Conservation (phyloP, 2,888 invertebrate species). For the Synanthedon myopaeformis region DNA sequence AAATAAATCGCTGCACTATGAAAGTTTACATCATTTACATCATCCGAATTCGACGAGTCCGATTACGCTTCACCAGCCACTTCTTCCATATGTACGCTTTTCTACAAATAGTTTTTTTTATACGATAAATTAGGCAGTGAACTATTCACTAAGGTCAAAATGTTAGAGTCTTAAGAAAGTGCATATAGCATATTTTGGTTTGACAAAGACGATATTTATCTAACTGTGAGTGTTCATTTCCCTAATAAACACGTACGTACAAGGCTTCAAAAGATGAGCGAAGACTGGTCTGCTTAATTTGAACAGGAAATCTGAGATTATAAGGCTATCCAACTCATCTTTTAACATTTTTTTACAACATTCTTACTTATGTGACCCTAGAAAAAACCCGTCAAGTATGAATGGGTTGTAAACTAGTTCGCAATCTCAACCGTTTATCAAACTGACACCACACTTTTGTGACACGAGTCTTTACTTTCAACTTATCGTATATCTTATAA, state of each 20-base stretch:
- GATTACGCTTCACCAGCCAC: too few species aligned
- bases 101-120: too few species aligned
- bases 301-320: neutral
- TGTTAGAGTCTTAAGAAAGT: too few species aligned
- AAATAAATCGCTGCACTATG: too few species aligned
- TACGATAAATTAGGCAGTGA: too few species aligned
- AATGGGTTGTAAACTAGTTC: constrained; percentile 32
- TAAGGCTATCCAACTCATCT: neutral
- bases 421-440: constrained; percentile 45
- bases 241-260: neutral
- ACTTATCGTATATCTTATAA: constrained; percentile 36
- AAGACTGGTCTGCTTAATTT: neutral
- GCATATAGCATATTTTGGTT: too few species aligned
- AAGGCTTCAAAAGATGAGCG: neutral
- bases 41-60: too few species aligned
- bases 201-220: constrained; percentile 15
- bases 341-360: neutral
- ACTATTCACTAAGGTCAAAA: too few species aligned
- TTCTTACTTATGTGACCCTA: neutral
- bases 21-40: too few species aligned
- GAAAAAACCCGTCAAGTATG: constrained; percentile 25
- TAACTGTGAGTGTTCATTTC: constrained; percentile 18
- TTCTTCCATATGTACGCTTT: too few species aligned
- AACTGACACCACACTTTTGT: constrained; percentile 29
- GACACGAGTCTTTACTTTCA: constrained; percentile 25